Conservation (phyloP, 2,113 vertebrate genomes). For the Sinocyclocheilus maitianheensis region DNA sequence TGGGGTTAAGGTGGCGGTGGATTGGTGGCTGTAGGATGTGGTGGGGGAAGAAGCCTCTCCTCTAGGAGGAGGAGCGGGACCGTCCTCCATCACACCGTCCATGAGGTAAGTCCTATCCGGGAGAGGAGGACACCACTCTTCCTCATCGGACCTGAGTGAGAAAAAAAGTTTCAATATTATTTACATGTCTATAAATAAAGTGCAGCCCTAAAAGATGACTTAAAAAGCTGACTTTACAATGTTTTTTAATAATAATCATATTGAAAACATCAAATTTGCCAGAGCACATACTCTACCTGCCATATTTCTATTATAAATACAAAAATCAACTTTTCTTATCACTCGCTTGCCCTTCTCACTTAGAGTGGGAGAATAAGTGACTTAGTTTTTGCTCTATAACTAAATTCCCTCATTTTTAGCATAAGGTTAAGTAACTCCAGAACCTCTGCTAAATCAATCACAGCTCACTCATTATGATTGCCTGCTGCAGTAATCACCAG, state of each 20-base stretch:
- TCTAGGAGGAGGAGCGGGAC: conserved; percentile 64
- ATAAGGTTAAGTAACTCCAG: conserved; percentile 22
- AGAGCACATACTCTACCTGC: background rate
- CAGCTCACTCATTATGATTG: conserved; percentile 15
- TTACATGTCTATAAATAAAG: background rate
- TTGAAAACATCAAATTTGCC: background rate
- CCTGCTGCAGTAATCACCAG: conserved; percentile 29
- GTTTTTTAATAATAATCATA: background rate
- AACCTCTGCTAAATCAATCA: conserved; percentile 33
- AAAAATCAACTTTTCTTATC: background rate
- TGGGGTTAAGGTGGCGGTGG: conserved; percentile 87
- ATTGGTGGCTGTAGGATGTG: conserved; percentile 87
- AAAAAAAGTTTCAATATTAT: background rate
- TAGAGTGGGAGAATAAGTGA: background rate
- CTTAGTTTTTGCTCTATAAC: background rate
- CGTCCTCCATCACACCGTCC: conserved; percentile 75
- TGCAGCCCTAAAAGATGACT: too few species aligned
- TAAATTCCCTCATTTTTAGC: conserved; percentile 20
- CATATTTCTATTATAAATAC: background rate
- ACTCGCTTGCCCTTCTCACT: background rate
- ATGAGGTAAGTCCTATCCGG: conserved; percentile 83
- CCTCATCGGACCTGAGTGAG: conserved; percentile 73
- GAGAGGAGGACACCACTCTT: conserved; percentile 87
- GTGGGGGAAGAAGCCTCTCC: conserved; percentile 81
- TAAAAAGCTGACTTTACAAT: too few species aligned